A percentile compares a stretch with the other conserved stretches of the same genome.
Conservation (phyloP, 2,888 invertebrate species). For the Leuctra nigra region DNA sequence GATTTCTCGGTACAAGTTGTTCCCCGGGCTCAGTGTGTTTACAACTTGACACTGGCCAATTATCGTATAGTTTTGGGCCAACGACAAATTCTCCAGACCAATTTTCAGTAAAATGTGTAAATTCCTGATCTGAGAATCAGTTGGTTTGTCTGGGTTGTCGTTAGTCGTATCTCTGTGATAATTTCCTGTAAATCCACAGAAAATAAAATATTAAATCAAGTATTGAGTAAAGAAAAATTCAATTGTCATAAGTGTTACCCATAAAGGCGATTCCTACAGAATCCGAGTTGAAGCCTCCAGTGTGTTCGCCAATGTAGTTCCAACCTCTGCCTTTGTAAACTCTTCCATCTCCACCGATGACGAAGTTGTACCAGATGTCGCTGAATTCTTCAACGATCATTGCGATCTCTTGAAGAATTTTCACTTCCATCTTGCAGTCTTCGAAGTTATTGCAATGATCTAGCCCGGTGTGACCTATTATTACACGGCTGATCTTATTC, state of each 20-base stretch:
- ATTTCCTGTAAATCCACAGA: too few relatives aligned
- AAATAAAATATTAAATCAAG: too few relatives aligned
- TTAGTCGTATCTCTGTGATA: too few relatives aligned
- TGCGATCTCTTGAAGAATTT: constrained; percentile 5
- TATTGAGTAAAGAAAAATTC: too few relatives aligned
- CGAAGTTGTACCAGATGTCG: constrained; percentile 34
- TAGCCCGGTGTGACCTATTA: too few relatives aligned
- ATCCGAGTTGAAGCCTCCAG: constrained; percentile 1
- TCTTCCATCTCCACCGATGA: constrained; percentile 36
- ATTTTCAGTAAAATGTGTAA: background rate
- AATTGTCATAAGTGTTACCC: constrained; percentile 11
- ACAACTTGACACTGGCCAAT: constrained; percentile 8
- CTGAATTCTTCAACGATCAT: background rate
- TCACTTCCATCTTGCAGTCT: background rate
- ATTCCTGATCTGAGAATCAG: background rate
- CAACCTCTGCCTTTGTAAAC: constrained; percentile 37
- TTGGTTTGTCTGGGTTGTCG: too few relatives aligned
- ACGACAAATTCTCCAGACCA: background rate
- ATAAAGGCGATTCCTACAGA: constrained; percentile 18
- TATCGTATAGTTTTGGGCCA: background rate
- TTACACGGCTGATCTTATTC: too few relatives aligned
- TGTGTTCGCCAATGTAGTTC: constrained; percentile 28
- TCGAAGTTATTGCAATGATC: too few relatives aligned
- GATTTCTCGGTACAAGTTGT: constrained; percentile 8
- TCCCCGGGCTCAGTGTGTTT: constrained; percentile 12